These are phyloP conservation scores for Cepaea hortensis DNA, from an alignment of 2,888 invertebrate species.

Conservation along the genomic window DNA sequence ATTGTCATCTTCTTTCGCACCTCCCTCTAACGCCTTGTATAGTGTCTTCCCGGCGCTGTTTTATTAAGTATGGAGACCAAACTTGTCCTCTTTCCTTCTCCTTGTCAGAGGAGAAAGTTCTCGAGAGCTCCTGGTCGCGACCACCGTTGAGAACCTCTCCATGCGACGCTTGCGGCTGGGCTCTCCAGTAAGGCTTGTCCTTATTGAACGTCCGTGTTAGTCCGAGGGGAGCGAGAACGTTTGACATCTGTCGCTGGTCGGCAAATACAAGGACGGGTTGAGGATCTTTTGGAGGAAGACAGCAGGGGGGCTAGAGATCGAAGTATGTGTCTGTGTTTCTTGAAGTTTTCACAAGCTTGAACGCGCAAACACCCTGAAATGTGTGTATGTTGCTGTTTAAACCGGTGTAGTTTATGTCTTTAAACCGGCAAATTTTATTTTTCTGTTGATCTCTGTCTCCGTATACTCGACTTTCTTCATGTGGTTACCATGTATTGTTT, in stretches of 20 bases:
- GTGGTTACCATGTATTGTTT: not conserved
- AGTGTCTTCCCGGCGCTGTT: not conserved
- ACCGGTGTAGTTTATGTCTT: too few species aligned
- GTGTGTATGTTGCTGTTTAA: too few species aligned
- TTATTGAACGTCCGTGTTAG: slow-evolving; percentile 21
- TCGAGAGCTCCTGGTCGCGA: not conserved
- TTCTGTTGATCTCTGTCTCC: not conserved
- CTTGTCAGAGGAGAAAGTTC: not conserved
- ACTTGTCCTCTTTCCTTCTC: not conserved
- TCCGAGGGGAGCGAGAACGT: not conserved
- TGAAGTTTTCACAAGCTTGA: not conserved
- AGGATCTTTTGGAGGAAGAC: slow-evolving; percentile 22
- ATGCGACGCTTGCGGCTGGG: slow-evolving; percentile 6
- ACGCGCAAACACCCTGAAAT: too few species aligned
- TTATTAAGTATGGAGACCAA: slow-evolving; percentile 12
- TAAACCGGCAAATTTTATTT: too few species aligned
- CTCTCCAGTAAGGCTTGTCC: slow-evolving; percentile 14
- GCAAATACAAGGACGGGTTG: slow-evolving; percentile 34
- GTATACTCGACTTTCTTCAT: not conserved
- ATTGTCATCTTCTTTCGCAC: not conserved
- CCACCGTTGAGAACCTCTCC: slow-evolving; percentile 7
- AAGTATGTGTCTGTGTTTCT: slow-evolving; percentile 29
- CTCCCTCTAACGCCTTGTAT: not conserved
- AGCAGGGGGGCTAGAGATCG: slow-evolving; percentile 15
- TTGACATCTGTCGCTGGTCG: slow-evolving; percentile 36